Conservation (phyloP, 2,797 vertebrate species). For the Pseudopleuronectes americanus region DNA sequence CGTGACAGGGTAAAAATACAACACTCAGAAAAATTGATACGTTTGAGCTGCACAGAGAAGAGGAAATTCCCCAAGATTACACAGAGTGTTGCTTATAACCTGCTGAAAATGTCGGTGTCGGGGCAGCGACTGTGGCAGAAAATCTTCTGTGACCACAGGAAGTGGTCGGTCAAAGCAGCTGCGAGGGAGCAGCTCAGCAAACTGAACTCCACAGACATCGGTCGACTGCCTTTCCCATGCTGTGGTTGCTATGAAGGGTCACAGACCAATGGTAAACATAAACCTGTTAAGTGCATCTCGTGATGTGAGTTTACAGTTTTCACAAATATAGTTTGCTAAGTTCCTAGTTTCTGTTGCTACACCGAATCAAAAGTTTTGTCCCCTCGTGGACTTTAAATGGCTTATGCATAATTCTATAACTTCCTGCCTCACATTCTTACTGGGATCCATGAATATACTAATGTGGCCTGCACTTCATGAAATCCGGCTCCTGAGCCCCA, state of each 20-base stretch:
- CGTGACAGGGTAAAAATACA: constrained; percentile 31
- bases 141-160: constrained; percentile 60
- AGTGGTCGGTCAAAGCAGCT: constrained; percentile 40
- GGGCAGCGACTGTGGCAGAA: constrained; percentile 28
- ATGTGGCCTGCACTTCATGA: no score
- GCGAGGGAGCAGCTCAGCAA: constrained; percentile 29
- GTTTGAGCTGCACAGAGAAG: constrained; percentile 13
- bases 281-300: constrained; percentile 5
- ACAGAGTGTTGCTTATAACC: constrained; percentile 11
- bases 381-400: no score
- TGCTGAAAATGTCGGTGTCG: constrained; percentile 24
- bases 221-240: constrained; percentile 22
- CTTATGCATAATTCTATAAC: no score
- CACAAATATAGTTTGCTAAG: no score
- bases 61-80: constrained; percentile 10
- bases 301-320: no score
- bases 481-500: no score
- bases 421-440: no score
- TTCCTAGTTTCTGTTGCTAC: no score
- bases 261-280: not conserved
- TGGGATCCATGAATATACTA: no score
- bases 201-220: constrained; percentile 19
- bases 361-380: no score
- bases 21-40: constrained; percentile 28
- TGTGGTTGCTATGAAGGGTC: constrained; percentile 16